These are phyloP conservation scores for Galleria mellonella DNA, from an alignment of 1,140 invertebrate genomes.

Conservation along the genomic window DNA sequence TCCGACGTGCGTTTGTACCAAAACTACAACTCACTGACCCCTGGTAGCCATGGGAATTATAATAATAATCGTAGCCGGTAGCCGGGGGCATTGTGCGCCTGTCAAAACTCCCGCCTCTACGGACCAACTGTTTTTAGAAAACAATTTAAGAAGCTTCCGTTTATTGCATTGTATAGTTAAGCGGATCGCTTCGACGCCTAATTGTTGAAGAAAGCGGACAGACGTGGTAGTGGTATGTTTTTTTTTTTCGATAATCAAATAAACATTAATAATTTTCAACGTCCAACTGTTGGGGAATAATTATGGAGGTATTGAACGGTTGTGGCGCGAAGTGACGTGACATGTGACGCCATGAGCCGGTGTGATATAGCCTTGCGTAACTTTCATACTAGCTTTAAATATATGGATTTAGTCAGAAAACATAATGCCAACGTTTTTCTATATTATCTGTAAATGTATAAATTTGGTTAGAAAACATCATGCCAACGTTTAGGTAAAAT, in stretches of 20 bases:
- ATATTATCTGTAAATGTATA: too few relatives aligned
- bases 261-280: conserved; percentile 22
- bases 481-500: too few relatives aligned
- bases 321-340: too few relatives aligned
- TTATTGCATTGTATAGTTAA: conserved; percentile 22
- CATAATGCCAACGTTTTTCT: too few relatives aligned
- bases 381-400: too few relatives aligned
- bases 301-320: conserved; percentile 2
- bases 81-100: conserved; percentile 9
- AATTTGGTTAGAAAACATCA: too few relatives aligned
- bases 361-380: too few relatives aligned
- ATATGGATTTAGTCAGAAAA: too few relatives aligned
- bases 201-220: conserved; percentile 14
- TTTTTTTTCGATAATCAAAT: conserved; percentile 25
- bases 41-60: neutral
- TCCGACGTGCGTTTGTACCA: neutral
- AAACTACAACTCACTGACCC: neutral
- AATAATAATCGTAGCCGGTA: neutral
- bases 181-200: conserved; percentile 21
- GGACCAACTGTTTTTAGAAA: conserved; percentile 28
- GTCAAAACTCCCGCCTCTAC: conserved; percentile 17
- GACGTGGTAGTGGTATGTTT: conserved; percentile 2
- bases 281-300: neutral
- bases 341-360: neutral
- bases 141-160: conserved; percentile 32